Evolutionary conservation across 2,797 vertebrate genomes (phyloP), one percentile per base, ranked within the genome.

Genomic region (Coreius guichenoti): DNA sequence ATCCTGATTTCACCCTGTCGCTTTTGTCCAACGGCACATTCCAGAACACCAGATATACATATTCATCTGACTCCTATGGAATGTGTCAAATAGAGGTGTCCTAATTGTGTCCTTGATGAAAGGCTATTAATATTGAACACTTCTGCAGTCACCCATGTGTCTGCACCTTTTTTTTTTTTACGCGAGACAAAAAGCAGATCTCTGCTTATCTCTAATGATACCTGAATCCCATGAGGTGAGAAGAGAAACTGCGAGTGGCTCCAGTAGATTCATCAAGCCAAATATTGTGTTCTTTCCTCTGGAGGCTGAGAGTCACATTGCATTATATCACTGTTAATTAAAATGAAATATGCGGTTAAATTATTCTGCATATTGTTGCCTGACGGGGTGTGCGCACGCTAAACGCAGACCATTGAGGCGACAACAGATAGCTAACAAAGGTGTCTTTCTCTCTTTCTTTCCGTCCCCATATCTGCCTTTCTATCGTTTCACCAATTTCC

Each of bases 71-170:
- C 89, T 91, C 90, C 93, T 95, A 94, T 93, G 93, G 92, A 92
- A 95, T 92, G 93, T 95, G 94, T 95, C 94, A 95, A 91, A 95
- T 91, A 93, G 93, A 95, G 94, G 94, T 94, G 95, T 95, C 94
- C 95, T 96, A 95, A 96, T 95, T 96, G 95, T 95, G 94, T 95
- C 94, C 95, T 96, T 95, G 93, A 95, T 96, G 95, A 96, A 95
- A 95, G 93, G 91, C 94, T 94, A 95, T 95, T 95, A 94, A 96
- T 96, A 95, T 95, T 95, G 95, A 95, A 95, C 93, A 94, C 93
- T 94, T 91, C 90, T 89, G 86, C 90, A 88, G 91, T 93, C 92
- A 90, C 89, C 92, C 90, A 69, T 90, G 92, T 90, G 91, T 81
- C 86, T 81, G 49, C 85, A 75, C 31, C 61, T 65, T 31, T 63